Percentiles rank a stretch among this genome's conserved stretches.
Evolutionary conservation across 2,113 vertebrate genomes (phyloP).

Genomic region (Cranoglanis bouderius): DNA sequence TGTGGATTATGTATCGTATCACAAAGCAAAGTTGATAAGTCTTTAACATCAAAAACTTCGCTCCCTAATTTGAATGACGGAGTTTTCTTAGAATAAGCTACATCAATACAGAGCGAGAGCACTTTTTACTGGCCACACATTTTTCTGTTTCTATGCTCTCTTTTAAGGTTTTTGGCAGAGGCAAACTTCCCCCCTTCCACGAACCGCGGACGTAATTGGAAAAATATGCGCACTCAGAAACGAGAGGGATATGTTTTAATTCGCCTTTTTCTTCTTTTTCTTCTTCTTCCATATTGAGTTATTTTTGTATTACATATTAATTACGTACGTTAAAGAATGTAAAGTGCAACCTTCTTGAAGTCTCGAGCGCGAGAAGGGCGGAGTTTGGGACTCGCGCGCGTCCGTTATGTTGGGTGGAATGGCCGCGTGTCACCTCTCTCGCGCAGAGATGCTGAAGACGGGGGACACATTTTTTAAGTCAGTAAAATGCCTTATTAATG

Average conservation of each 20-base stretch:
- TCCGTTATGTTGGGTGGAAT: slow-evolving; percentile 67
- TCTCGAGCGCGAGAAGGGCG: background rate
- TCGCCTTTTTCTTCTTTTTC: background rate
- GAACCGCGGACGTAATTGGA: slow-evolving; percentile 46
- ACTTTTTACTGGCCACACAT: background rate
- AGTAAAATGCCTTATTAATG: background rate
- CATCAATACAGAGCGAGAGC: background rate
- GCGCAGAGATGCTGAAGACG: slow-evolving; percentile 39
- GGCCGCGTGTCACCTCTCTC: slow-evolving; percentile 48
- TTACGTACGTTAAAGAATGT: background rate
- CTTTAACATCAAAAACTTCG: background rate
- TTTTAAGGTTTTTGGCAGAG: slow-evolving; percentile 29
- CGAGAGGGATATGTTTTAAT: background rate
- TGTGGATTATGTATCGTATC: background rate
- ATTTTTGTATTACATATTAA: background rate
- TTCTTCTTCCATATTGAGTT: background rate
- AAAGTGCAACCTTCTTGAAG: slow-evolving; percentile 48
- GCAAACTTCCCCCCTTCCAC: background rate
- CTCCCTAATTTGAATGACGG: background rate
- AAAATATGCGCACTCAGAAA: slow-evolving; percentile 45
- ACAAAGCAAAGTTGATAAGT: background rate
- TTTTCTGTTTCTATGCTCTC: slow-evolving; percentile 2
- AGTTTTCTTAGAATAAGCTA: background rate
- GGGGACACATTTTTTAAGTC: background rate
- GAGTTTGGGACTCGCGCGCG: slow-evolving; percentile 58